phyloP scores from a whole-genome alignment of 1,140 invertebrate genomes.

The Dolichoris vasculosae region DNA sequence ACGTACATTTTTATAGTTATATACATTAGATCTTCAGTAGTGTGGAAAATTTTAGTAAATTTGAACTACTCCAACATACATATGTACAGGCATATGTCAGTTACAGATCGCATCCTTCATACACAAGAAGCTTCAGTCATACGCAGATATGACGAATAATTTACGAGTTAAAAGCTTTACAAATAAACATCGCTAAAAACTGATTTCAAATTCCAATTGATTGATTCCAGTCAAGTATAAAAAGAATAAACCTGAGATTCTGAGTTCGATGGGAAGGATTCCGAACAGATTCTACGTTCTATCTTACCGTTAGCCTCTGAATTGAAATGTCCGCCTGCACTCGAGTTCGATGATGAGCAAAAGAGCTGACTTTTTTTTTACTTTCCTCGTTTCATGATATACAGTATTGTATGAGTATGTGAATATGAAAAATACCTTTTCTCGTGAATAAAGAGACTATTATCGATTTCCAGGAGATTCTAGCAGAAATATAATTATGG shows the following conservation, averaged over 20 bases:
- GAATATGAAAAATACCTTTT: not conserved
- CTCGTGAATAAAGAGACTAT: not conserved
- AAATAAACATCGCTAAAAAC: slow-evolving; percentile 58
- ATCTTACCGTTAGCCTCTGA: not conserved
- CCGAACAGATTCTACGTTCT: not conserved
- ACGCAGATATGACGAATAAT: slow-evolving; percentile 60
- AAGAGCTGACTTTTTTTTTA: not conserved
- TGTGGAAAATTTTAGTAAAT: not conserved
- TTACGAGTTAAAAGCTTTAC: slow-evolving; percentile 64
- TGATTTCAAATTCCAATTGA: slow-evolving; percentile 69
- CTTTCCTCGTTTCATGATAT: not conserved
- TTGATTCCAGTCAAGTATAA: not conserved
- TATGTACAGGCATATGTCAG: not conserved
- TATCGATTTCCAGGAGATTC: not conserved
- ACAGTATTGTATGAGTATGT: not conserved
- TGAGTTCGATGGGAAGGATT: not conserved
- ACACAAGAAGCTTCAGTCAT: not conserved
- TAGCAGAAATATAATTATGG: no score
- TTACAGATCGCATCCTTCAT: not conserved
- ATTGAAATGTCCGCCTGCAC: not conserved
- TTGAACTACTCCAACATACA: not conserved
- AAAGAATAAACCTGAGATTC: not conserved
- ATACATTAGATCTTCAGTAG: not conserved
- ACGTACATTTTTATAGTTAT: not conserved
- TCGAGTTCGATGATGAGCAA: not conserved